Evolutionary conservation across 2,113 vertebrate species (phyloP).

Genomic region (Anhinga rufa): DNA sequence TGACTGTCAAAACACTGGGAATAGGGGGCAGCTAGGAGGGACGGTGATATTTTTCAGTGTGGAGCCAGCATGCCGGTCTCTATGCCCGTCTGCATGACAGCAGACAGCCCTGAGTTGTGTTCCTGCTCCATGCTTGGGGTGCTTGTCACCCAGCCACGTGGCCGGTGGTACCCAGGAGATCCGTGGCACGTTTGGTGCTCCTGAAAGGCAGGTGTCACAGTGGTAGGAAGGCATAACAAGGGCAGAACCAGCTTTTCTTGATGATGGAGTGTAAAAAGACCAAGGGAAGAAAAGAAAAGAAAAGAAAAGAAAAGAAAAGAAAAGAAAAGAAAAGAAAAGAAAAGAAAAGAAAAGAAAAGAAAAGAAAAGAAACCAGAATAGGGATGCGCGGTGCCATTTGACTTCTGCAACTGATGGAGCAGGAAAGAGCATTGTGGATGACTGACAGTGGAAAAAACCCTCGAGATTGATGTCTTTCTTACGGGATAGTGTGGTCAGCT

Average conservation of each 20-base stretch:
- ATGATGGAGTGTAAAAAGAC: background rate
- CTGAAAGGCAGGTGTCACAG: background rate
- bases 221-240: background rate
- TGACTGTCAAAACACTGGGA: constrained; percentile 5
- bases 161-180: background rate
- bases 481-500: background rate
- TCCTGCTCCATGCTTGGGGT: background rate
- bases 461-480: background rate
- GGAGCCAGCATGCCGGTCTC: background rate
- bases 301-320: no score
- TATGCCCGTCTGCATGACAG: background rate
- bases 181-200: background rate
- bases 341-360: background rate
- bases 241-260: background rate
- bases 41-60: background rate
- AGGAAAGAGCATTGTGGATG: background rate
- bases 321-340: background rate
- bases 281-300: background rate
- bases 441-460: background rate
- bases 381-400: background rate
- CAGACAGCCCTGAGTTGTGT: background rate
- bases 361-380: background rate
- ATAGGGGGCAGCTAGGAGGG: background rate
- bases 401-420: background rate
- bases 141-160: background rate